A percentile compares a stretch with the other conserved stretches of the same genome.
These are phyloP conservation scores for Trematomus loennbergii DNA, from an alignment of 2,113 vertebrate genomes.

Conservation along the genomic window DNA sequence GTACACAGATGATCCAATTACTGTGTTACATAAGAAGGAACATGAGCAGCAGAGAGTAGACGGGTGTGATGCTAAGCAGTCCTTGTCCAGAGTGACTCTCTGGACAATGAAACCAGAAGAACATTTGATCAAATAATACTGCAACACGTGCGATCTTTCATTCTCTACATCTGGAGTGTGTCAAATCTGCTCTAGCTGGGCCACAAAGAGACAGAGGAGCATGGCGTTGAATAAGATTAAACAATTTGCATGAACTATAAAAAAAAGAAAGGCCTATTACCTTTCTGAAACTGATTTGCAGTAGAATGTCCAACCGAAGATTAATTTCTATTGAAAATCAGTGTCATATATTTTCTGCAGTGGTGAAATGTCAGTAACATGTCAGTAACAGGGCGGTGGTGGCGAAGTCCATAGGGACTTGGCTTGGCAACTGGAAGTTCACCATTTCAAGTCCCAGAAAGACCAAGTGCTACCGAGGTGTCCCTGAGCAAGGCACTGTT, in stretches of 20 bases:
- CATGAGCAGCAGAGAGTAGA: constrained; percentile 6
- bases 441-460: no score
- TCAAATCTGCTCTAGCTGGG: background rate
- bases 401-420: no score
- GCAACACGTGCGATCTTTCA: background rate
- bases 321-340: background rate
- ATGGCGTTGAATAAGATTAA: background rate
- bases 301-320: background rate
- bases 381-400: no score
- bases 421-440: no score
- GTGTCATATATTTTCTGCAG: background rate
- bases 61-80: background rate
- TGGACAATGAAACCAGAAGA: constrained; percentile 3
- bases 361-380: background rate
- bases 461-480: no score
- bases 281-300: background rate
- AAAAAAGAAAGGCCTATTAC: background rate
- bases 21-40: constrained; percentile 60
- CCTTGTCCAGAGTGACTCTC: background rate
- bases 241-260: background rate
- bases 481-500: no score
- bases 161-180: constrained; percentile 17
- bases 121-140: constrained; percentile 38
- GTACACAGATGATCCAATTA: constrained; percentile 57
- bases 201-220: background rate